Conservation (phyloP, 2,888 invertebrate genomes). For the Microplitis manilae region DNA sequence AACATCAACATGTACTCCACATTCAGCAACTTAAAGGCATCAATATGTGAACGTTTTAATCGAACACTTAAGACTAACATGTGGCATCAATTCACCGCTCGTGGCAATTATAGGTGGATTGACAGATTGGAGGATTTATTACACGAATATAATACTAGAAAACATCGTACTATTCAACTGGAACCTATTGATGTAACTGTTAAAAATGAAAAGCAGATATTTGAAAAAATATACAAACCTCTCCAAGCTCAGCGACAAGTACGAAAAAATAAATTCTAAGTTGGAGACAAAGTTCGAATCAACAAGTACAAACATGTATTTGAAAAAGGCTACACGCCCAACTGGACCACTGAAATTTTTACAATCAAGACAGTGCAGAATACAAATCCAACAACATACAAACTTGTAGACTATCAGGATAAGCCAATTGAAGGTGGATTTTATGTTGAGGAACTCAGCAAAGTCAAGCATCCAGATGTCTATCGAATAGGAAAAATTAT, state of each 20-base stretch:
- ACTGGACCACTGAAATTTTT: conserved; percentile 65
- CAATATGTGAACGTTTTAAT: conserved; percentile 59
- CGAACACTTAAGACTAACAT: conserved; percentile 46
- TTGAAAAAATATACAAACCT: not conserved
- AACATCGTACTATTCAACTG: conserved; percentile 63
- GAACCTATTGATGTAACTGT: conserved; percentile 60
- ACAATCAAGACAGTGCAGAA: conserved; percentile 54
- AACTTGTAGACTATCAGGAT: conserved; percentile 58
- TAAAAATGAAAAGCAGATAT: conserved; percentile 54
- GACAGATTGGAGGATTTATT: conserved; percentile 42
- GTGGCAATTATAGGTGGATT: conserved; percentile 46
- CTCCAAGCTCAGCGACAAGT: no score
- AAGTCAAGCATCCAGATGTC: no score
- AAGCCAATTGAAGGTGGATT: no score
- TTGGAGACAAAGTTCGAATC: conserved; percentile 62
- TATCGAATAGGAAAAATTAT: no score
- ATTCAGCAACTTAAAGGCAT: conserved; percentile 54
- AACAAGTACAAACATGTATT: conserved; percentile 60
- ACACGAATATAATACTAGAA: conserved; percentile 57
- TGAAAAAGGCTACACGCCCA: conserved; percentile 38
- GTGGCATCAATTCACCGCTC: conserved; percentile 43
- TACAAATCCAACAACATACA: conserved; percentile 60
- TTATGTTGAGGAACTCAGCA: no score
- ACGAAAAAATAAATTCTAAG: conserved; percentile 45
- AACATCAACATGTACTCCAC: conserved; percentile 48